Conservation (phyloP, 1,140 invertebrate genomes). For the Pogonomyrmex barbatus region DNA sequence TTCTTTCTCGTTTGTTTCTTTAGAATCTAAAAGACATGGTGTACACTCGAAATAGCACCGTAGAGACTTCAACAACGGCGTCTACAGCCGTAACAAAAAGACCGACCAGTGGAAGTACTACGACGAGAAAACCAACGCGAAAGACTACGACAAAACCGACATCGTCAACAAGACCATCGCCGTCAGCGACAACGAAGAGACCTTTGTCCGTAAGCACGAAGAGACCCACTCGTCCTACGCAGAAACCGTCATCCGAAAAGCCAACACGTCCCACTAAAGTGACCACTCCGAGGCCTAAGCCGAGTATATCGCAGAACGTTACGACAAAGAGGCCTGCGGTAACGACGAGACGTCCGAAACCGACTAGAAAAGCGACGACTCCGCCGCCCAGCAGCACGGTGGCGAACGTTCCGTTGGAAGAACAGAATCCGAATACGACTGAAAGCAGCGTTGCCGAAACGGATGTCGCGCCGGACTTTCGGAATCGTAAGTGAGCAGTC, state of each 20-base stretch:
- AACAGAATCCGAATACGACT: slow-evolving; percentile 41
- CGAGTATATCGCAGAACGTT: slow-evolving; percentile 73
- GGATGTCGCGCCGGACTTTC: slow-evolving; percentile 70
- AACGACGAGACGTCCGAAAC: slow-evolving; percentile 79
- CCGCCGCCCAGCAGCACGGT: slow-evolving; percentile 71
- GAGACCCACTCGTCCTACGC: slow-evolving; percentile 73
- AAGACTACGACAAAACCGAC: slow-evolving; percentile 73
- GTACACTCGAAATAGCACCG: slow-evolving; percentile 86
- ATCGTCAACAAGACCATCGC: neutral
- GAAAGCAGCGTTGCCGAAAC: slow-evolving; percentile 53
- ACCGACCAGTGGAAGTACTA: slow-evolving; percentile 73
- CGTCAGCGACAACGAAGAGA: slow-evolving; percentile 66
- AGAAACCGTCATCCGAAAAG: slow-evolving; percentile 84
- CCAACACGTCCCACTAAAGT: slow-evolving; percentile 75
- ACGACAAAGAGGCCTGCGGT: slow-evolving; percentile 82
- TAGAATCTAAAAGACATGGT: slow-evolving; percentile 92
- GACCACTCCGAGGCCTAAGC: slow-evolving; percentile 80
- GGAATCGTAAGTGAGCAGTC: slow-evolving; percentile 75
- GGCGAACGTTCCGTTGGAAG: slow-evolving; percentile 57
- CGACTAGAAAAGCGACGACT: slow-evolving; percentile 78
- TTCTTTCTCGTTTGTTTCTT: neutral
- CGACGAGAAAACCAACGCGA: slow-evolving; percentile 78
- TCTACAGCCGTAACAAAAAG: slow-evolving; percentile 75
- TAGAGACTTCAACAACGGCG: slow-evolving; percentile 76
- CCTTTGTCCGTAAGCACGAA: slow-evolving; percentile 73